These are phyloP conservation scores for Apaloderma vittatum DNA, from an alignment of 2,113 vertebrate genomes.

Conservation along the genomic window DNA sequence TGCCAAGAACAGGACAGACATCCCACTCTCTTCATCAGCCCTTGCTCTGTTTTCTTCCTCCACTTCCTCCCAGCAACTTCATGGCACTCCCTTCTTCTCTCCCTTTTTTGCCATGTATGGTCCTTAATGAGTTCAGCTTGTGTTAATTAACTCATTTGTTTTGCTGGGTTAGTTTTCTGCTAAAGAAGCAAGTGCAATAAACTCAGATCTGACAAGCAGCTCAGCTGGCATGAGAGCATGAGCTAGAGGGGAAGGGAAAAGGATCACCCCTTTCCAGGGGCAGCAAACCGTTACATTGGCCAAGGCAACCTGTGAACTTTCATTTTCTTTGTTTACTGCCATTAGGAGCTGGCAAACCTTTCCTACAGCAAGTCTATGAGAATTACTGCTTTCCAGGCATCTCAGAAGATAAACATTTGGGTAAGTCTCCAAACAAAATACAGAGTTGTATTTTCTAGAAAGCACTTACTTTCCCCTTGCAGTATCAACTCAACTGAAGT, in stretches of 20 bases:
- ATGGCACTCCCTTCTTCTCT: background rate
- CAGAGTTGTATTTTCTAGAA: background rate
- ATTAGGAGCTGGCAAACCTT: slow-evolving; percentile 15
- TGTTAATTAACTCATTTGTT: slow-evolving; percentile 36
- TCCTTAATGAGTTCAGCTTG: slow-evolving; percentile 26
- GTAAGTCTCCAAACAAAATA: slow-evolving; percentile 1
- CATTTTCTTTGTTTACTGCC: background rate
- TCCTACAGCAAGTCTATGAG: background rate
- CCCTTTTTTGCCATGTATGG: background rate
- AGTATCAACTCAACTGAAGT: background rate
- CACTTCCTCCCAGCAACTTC: slow-evolving; percentile 10
- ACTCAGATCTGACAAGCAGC: background rate
- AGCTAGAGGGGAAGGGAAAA: background rate
- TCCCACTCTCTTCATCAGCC: slow-evolving; percentile 49
- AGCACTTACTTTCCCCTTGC: background rate
- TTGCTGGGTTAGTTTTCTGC: slow-evolving; percentile 11
- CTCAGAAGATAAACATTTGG: background rate
- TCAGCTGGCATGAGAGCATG: background rate
- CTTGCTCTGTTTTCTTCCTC: slow-evolving; percentile 39
- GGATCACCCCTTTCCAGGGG: background rate
- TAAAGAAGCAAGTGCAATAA: slow-evolving; percentile 7
- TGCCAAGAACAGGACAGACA: slow-evolving; percentile 64
- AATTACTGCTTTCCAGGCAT: slow-evolving; percentile 36
- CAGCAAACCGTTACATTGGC: background rate
- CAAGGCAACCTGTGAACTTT: background rate